Base-by-base conservation (phyloP, 1,140 invertebrate genomes). In the Aphaenogaster ashmeadi region DNA sequence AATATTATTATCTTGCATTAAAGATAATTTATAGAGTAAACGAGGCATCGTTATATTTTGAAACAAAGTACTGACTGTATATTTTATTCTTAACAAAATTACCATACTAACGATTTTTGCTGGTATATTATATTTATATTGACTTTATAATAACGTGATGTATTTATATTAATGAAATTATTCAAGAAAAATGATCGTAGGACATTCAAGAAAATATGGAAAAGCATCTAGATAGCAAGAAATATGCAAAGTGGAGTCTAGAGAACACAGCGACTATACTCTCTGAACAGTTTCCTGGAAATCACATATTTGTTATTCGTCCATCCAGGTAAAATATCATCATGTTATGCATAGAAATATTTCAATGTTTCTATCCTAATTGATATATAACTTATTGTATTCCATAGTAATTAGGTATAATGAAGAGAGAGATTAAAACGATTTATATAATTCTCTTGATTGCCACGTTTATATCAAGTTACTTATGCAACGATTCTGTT, bases 141-240 rank as follows among this genome's bases (percentile, higher is more conserved):
- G 47, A 50, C 18, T 21, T 67, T 38, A 62, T 62, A 27, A 60
- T 27, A 44, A 21, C n/a, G 11, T 50, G n/a, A 66, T 71, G 44
- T 33, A 33, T 62, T 74, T 77, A 62, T 78, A 74, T 74, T 41
- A 77, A 54, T 36, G 9, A 21, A 15, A 15, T 18, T 67, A 6
- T 18, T 67, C 13, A 5, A 33, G 38, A 38, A 18, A 60, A 74
- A 47, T 58, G 27, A 38, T 71, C 56, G 36, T 13, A 98, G 97
- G 98, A 98, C 94, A 98, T 97, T 93, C 96, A 96, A 66, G 98
- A 98, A 94, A 96, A 96, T 90, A 98, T 98, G 98, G 96, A 97
- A 92, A 95, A 95, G 13, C 97, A 98, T 92, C 94, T 96, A 27
- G 97, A 98, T 89, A 97, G 97, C 92, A 96, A 97, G 88, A 95